A percentile compares a stretch with the other conserved stretches of the same genome.
Evolutionary conservation across 2,888 invertebrate species (phyloP).

Genomic region (Pandemis corylana): DNA sequence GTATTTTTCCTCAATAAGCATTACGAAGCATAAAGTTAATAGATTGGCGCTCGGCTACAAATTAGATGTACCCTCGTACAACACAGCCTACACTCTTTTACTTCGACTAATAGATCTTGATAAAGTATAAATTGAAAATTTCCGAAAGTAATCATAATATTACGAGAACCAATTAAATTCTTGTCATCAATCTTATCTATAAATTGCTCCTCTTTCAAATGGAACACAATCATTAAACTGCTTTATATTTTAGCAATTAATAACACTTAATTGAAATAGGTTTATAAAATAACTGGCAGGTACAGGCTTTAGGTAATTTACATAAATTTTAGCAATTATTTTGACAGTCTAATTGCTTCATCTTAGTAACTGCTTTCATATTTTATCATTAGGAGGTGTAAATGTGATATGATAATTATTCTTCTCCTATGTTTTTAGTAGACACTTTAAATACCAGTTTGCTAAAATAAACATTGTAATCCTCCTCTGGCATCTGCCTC

Average conservation of each 20-base stretch:
- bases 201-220: constrained; percentile 29
- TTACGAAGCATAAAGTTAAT: constrained; percentile 42
- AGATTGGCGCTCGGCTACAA: constrained; percentile 40
- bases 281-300: constrained; percentile 24
- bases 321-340: constrained; percentile 34
- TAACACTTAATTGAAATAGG: constrained; percentile 34
- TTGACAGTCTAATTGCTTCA: constrained; percentile 27
- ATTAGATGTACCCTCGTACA: constrained; percentile 36
- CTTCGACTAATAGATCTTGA: constrained; percentile 41
- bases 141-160: constrained; percentile 39
- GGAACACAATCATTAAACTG: constrained; percentile 27
- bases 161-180: constrained; percentile 33
- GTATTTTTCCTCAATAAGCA: constrained; percentile 31
- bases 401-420: not conserved
- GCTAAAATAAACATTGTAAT: not conserved
- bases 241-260: constrained; percentile 34
- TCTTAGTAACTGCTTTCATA: constrained; percentile 11
- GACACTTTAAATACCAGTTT: not conserved
- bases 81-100: constrained; percentile 19
- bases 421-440: not conserved
- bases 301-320: constrained; percentile 31
- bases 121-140: constrained; percentile 42
- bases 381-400: constrained; percentile 7
- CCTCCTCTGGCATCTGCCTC: no score
- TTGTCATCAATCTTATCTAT: constrained; percentile 38